phyloP scores from a whole-genome alignment of 2,113 vertebrate genomes.

The Crypturellus undulatus region DNA sequence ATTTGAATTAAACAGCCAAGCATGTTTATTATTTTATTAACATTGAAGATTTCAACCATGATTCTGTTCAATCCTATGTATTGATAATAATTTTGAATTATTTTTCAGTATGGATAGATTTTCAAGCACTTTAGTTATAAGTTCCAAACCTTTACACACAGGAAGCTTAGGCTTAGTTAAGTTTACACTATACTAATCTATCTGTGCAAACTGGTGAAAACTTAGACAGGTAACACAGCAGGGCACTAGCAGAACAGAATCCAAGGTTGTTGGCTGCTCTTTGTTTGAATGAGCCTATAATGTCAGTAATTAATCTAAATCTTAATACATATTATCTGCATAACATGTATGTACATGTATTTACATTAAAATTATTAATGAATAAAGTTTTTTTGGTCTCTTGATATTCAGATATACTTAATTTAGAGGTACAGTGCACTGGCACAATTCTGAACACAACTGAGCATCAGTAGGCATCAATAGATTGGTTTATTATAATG shows the following conservation, averaged over 20 bases:
- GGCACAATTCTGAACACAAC: not conserved
- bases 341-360: not conserved
- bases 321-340: not conserved
- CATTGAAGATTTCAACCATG: not conserved
- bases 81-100: not conserved
- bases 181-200: too few relatives aligned
- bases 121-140: not conserved
- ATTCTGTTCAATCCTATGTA: not conserved
- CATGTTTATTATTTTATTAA: not conserved
- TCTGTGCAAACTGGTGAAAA: not conserved
- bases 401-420: not conserved
- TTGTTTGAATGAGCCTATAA: not conserved
- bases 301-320: not conserved
- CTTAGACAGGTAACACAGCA: not conserved
- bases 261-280: fast-evolving
- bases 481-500: not conserved
- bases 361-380: not conserved
- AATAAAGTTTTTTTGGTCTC: not conserved
- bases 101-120: not conserved
- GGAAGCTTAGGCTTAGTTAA: not conserved
- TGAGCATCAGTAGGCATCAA: not conserved
- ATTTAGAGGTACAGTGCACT: not conserved
- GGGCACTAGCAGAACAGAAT: not conserved
- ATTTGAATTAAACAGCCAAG: not conserved
- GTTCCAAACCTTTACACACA: not conserved